Evolutionary conservation across 2,888 invertebrate species (phyloP).

Genomic region (Actias luna): DNA sequence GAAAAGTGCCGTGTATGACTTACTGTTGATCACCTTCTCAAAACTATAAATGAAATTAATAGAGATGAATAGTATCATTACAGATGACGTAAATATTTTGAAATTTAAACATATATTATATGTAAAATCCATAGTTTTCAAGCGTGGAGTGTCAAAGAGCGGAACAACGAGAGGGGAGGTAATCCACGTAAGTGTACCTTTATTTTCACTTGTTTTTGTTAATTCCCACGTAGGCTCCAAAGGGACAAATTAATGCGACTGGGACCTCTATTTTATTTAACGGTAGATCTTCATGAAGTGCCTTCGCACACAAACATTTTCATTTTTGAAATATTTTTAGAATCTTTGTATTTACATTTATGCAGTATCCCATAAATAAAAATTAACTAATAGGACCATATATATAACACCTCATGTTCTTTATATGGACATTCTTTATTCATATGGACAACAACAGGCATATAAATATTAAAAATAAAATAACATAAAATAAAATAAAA

Average conservation of each 20-base stretch:
- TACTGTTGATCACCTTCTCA: too few species aligned
- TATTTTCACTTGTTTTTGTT: conserved; percentile 72
- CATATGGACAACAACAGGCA: too few species aligned
- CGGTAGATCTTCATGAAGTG: conserved; percentile 50
- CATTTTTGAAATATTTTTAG: conserved; percentile 26
- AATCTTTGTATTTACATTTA: conserved; percentile 16
- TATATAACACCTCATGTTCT: background rate
- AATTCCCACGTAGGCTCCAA: conserved; percentile 61
- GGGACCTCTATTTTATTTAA: conserved; percentile 63
- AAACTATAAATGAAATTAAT: too few species aligned
- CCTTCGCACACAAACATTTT: conserved; percentile 39
- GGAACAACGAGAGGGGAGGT: conserved; percentile 58
- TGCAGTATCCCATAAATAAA: too few species aligned
- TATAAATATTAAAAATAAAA: too few species aligned
- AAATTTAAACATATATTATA: conserved; percentile 49
- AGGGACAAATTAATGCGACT: conserved; percentile 60
- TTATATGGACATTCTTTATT: too few species aligned
- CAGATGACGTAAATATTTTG: conserved; percentile 49
- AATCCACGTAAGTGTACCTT: conserved; percentile 74
- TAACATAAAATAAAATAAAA: too few species aligned
- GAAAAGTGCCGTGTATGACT: too few species aligned
- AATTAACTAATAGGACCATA: conserved; percentile 5
- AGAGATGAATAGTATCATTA: too few species aligned
- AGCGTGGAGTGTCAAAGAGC: conserved; percentile 49
- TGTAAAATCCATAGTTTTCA: conserved; percentile 51